phyloP scores from a whole-genome alignment of 2,797 vertebrate genomes.

The Echiichthys vipera region DNA sequence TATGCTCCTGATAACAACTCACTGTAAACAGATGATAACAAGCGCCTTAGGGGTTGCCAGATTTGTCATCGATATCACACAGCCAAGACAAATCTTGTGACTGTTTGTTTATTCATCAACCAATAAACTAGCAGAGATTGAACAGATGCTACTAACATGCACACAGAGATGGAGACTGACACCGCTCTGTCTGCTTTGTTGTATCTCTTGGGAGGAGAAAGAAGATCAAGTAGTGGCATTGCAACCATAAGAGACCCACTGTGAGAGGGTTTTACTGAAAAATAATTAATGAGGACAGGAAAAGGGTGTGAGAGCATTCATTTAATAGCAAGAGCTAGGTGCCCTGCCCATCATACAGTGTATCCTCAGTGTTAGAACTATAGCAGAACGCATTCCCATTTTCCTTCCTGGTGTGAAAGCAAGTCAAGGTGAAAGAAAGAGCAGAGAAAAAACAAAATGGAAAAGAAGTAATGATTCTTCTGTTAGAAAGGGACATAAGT shows the following conservation, averaged over 20 bases:
- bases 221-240: slow-evolving; percentile 41
- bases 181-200: slow-evolving; percentile 20
- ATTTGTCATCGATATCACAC: slow-evolving; percentile 49
- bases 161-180: slow-evolving; percentile 44
- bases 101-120: slow-evolving; percentile 61
- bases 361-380: background rate
- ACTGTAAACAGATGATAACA: slow-evolving; percentile 49
- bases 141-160: slow-evolving; percentile 60
- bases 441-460: background rate
- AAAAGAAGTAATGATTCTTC: no score
- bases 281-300: slow-evolving; percentile 6
- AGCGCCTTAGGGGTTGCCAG: slow-evolving; percentile 40
- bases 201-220: slow-evolving; percentile 34
- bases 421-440: background rate
- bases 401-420: background rate
- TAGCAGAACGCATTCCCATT: background rate
- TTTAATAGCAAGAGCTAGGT: slow-evolving; percentile 12
- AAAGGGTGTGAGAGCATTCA: background rate
- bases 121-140: slow-evolving; percentile 50
- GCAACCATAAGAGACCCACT: slow-evolving; percentile 6
- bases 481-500: slow-evolving; percentile 3
- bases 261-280: slow-evolving; percentile 2
- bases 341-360: background rate
- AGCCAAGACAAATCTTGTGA: slow-evolving; percentile 53
- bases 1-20: slow-evolving; percentile 6